A percentile compares a stretch with the other conserved stretches of the same genome.
Conservation (phyloP, 2,888 invertebrate genomes). For the Acanthosepion esculentum region DNA sequence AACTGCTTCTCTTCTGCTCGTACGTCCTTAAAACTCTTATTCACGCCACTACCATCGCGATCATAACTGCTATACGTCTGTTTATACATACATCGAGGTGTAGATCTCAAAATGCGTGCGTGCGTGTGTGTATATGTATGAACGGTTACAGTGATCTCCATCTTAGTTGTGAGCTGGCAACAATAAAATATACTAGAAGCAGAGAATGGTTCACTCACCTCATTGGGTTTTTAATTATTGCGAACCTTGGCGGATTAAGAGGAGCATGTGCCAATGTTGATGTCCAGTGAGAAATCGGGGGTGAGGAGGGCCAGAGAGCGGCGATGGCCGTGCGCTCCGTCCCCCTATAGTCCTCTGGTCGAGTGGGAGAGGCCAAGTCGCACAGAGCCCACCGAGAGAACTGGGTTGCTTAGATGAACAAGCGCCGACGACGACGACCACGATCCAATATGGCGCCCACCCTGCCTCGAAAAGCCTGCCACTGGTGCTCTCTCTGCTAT, state of each 20-base stretch:
- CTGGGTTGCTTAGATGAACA: slow-evolving; percentile 6
- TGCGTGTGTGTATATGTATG: neutral
- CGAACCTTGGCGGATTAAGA: slow-evolving; percentile 41
- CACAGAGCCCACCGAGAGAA: slow-evolving; percentile 21
- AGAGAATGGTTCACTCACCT: slow-evolving; percentile 46
- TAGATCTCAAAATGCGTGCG: neutral
- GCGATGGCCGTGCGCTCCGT: slow-evolving; percentile 33
- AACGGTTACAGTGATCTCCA: slow-evolving; percentile 24
- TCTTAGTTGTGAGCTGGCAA: slow-evolving; percentile 37
- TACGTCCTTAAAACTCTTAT: slow-evolving; percentile 6
- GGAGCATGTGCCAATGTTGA: slow-evolving; percentile 25
- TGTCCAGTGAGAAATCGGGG: slow-evolving; percentile 11
- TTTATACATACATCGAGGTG: neutral
- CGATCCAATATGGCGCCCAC: slow-evolving; percentile 44
- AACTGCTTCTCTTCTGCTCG: neutral
- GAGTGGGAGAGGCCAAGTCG: slow-evolving; percentile 12
- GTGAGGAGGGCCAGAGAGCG: slow-evolving; percentile 22
- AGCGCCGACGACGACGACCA: neutral
- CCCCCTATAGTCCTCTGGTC: slow-evolving; percentile 17
- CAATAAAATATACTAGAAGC: slow-evolving; percentile 36
- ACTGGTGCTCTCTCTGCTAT: neutral
- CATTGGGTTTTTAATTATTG: slow-evolving; percentile 43
- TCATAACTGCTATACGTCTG: neutral
- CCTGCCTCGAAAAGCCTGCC: slow-evolving; percentile 33
- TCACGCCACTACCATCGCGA: neutral